Evolutionary conservation across 2,888 invertebrate species (phyloP), one percentile per base, ranked within the genome.

Genomic region (Noctuana brunneofusca): DNA sequence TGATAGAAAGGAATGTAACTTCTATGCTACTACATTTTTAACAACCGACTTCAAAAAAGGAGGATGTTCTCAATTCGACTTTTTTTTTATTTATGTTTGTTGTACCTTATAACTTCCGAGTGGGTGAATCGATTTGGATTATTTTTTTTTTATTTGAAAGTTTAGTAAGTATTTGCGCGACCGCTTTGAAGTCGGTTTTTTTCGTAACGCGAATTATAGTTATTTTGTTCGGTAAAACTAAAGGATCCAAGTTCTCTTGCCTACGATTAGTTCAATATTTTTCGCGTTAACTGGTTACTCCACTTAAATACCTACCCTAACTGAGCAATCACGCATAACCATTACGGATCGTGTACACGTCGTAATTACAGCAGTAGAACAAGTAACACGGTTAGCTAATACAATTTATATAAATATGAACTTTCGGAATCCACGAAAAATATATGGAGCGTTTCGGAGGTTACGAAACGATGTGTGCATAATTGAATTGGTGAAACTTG

Each of bases 361-460:
- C 12, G 38, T 53, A 53, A 59, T 50, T 58, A 58, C 50, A 50
- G 41, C 38, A 52, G 27, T 38, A 50, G 24, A 58, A 52, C 52
- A 41, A 27, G 58, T 58, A 52, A 52, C 24, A 16, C 41, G 43
- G 52, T 59, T 59, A 59, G 59, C 53, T 53, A 59, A 59, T 59
- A 53, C 59, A 59, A 53, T 59, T 59, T 59, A 59, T 59, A 59
- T 59, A 59, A 59, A 59, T 59, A 43, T 59, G 52, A 59, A 59
- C 52, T 59, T 59, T 59, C 59, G 59, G 59, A 59, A 46, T 59
- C 24, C 59, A 43, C 53, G 48, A 46, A 59, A 58, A 59, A 22
- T 53, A 59, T 59, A 43, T 59, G 53, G 53, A 59, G 59, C 59
- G 59, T 59, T 59, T 52, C 58, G 30, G 52, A 30, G 52, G 43